phyloP scores from a whole-genome alignment of 2,113 vertebrate species.

The Pardalotus punctatus region DNA sequence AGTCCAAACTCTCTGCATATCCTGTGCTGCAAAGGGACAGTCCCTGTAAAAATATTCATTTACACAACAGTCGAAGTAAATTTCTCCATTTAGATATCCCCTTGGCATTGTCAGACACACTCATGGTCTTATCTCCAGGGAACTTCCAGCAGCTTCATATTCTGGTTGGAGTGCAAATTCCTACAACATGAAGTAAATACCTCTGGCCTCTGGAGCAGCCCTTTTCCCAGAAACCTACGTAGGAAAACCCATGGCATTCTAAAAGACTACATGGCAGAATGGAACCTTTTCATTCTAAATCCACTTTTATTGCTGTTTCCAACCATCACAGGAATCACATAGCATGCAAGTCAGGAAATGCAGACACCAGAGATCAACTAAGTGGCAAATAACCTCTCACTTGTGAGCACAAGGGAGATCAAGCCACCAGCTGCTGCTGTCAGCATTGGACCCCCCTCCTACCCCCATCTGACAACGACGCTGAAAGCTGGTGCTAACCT shows the following conservation, averaged over 20 bases:
- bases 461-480: neutral
- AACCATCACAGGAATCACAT: conserved; percentile 32
- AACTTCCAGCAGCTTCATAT: neutral
- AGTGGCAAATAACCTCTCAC: conserved; percentile 42
- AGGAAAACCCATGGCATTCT: conserved; percentile 11
- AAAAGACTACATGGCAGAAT: neutral
- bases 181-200: neutral
- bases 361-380: conserved; percentile 39
- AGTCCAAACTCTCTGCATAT: neutral
- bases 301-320: conserved; percentile 32
- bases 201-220: neutral
- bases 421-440: conserved; percentile 34
- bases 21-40: neutral
- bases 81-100: neutral
- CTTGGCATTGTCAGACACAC: neutral
- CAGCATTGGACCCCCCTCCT: neutral
- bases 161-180: conserved; percentile 10
- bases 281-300: conserved; percentile 36
- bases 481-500: conserved; percentile 7
- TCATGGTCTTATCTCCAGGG: neutral
- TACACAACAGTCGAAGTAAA: neutral
- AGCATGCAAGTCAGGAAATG: neutral
- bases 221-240: neutral
- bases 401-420: neutral
- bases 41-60: neutral